Base-by-base conservation (phyloP, 2,888 invertebrate genomes). In the Aphidius colemani region DNA sequence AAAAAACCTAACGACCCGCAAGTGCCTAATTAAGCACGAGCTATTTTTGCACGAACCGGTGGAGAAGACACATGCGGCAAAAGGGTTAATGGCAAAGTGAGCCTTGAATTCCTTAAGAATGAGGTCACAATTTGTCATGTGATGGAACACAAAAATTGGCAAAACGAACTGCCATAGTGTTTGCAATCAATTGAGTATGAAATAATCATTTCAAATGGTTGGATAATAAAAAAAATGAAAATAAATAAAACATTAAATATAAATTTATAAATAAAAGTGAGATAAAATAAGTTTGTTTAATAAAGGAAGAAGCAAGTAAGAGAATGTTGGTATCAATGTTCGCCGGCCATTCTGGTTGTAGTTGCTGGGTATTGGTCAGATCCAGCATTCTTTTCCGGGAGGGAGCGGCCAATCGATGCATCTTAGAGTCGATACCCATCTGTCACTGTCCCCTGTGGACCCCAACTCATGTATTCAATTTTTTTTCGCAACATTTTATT, bases 401-500 rank as follows among this genome's bases (percentile, higher is more conserved):
- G 76, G 78, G 78, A 79, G 75, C 80, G 76, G 78, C 83, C 83
- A 83, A 83, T 83, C 82, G 82, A 82, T 82, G 82, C 79, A 83
- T 82, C 82, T 82, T 78, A 71, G 74, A 71, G 74, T 76, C 82
- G 81, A 82, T 81, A 78, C 78, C 76, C 81, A 82, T 83, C 82
- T 82, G 82, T 83, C 82, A 83, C 78, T 83, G 82, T 83, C 82
- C 73, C 65, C 70, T 46, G 66, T 62, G 65, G 67, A 70, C 66
- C 56, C 62, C 65, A 50, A 61, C 64, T 51, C 65, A 61, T 64
- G 64, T 64, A 66, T 62, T 59, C 59, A 60, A 62, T 64, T 57
- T 51, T 59, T 55, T 61, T 71, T 67, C 61, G 60, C 46, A 45
- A 59, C 62, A 46, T 59, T 59, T 30, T 64, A 65, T 61, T 66